A percentile compares a stretch with the other conserved stretches of the same genome.
These are phyloP conservation scores for Silurus aristotelis DNA, from an alignment of 2,797 vertebrate species.

Conservation along the genomic window DNA sequence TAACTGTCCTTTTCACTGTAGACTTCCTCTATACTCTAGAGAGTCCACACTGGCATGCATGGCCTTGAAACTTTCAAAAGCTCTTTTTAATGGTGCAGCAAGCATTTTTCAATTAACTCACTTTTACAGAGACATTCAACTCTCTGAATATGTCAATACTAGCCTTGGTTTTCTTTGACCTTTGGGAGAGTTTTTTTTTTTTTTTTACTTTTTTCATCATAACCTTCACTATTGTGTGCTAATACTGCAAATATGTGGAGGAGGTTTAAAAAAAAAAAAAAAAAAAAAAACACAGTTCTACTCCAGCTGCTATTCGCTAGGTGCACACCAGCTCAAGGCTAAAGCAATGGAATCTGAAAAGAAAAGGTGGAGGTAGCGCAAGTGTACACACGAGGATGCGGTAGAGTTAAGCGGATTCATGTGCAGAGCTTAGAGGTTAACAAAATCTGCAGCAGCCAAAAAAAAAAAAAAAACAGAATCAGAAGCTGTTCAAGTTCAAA, in stretches of 20 bases:
- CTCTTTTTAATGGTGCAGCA: constrained; percentile 44
- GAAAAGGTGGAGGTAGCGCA: constrained; percentile 28
- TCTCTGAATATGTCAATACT: constrained; percentile 48
- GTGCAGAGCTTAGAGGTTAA: constrained; percentile 3
- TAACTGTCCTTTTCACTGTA: constrained; percentile 6
- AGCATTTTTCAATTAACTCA: constrained; percentile 55
- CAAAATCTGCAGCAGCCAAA: background rate
- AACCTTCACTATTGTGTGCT: constrained; percentile 29
- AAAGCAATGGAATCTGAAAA: constrained; percentile 39
- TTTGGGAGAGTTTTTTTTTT: constrained; percentile 10
- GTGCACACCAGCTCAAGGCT: constrained; percentile 47
- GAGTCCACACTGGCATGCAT: constrained; percentile 7
- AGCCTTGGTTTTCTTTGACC: constrained; percentile 42
- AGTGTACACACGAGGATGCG: background rate
- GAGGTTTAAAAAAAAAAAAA: constrained; percentile 38
- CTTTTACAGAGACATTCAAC: constrained; percentile 53
- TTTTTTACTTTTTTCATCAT: constrained; percentile 25
- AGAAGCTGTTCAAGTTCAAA: background rate
- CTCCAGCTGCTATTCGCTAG: constrained; percentile 30
- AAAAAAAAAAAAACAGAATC: background rate
- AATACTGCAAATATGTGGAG: constrained; percentile 41
- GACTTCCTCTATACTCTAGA: constrained; percentile 28
- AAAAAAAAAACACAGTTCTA: constrained; percentile 35
- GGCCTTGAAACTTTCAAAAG: constrained; percentile 52
- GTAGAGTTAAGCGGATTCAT: constrained; percentile 11